phyloP scores from a whole-genome alignment of 1,140 invertebrate species.

The Paracyclopina nana region DNA sequence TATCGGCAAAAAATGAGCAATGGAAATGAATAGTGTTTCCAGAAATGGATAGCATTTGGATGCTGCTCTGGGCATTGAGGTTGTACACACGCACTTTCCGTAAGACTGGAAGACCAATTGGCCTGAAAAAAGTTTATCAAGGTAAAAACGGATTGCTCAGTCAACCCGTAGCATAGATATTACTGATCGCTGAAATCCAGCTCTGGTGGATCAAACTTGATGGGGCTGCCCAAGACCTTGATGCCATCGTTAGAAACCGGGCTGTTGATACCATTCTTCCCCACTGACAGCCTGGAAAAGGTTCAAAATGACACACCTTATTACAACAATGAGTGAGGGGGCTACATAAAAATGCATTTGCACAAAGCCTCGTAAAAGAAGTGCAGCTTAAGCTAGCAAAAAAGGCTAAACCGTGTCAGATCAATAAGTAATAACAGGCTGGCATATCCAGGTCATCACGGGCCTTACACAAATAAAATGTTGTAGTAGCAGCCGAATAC shows the following conservation, averaged over 20 bases:
- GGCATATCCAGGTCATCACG: too few species aligned
- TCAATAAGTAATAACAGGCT: too few species aligned
- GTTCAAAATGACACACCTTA: too few species aligned
- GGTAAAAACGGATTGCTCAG: constrained; percentile 17
- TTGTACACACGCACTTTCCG: constrained; percentile 58
- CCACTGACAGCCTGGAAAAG: neutral
- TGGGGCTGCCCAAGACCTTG: constrained; percentile 23
- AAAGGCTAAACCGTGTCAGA: neutral
- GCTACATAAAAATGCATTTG: neutral
- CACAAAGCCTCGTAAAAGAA: neutral
- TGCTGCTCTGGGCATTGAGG: constrained; percentile 45
- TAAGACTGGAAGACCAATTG: constrained; percentile 58
- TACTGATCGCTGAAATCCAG: constrained; percentile 47
- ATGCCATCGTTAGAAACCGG: constrained; percentile 8
- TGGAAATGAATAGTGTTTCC: constrained; percentile 70
- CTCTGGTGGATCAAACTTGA: constrained; percentile 39
- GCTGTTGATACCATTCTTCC: neutral
- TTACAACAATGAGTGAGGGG: too few species aligned
- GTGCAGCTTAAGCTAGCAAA: neutral
- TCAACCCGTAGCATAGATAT: constrained; percentile 18
- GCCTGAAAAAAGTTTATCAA: constrained; percentile 32
- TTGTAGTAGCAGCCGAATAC: too few species aligned
- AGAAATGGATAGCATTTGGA: constrained; percentile 65
- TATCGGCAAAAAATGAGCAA: constrained; percentile 76
- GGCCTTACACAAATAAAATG: too few species aligned